These are phyloP conservation scores for Taenioides sp. DNA, from an alignment of 2,797 vertebrate genomes.

Conservation along the genomic window DNA sequence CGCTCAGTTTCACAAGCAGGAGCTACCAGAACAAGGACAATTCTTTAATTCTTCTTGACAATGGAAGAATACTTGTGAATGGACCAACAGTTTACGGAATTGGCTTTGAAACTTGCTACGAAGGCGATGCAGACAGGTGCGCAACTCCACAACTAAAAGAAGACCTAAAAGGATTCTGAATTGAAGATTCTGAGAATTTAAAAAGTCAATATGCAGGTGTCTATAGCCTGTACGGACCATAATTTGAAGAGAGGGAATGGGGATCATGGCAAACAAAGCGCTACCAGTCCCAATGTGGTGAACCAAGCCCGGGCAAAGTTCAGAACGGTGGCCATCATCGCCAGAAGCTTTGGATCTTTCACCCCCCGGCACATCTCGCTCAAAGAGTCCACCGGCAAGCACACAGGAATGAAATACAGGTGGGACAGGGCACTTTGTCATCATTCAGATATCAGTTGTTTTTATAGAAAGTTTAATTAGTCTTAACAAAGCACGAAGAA, in stretches of 20 bases:
- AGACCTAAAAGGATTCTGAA: slow-evolving; percentile 8
- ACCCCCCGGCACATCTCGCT: slow-evolving; percentile 96
- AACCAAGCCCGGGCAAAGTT: slow-evolving; percentile 96
- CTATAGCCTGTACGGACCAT: slow-evolving; percentile 98
- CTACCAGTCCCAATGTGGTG: slow-evolving; percentile 90
- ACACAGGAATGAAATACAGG: slow-evolving; percentile 99
- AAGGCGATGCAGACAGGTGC: slow-evolving; percentile 44
- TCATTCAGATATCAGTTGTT: not conserved
- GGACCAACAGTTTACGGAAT: slow-evolving; percentile 11
- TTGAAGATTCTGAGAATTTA: not conserved
- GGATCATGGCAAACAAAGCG: slow-evolving; percentile 92
- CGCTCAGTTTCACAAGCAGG: slow-evolving; percentile 32
- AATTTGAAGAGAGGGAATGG: slow-evolving; percentile 95
- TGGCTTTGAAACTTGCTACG: slow-evolving; percentile 26
- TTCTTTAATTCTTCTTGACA: slow-evolving; percentile 41
- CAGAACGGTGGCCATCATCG: slow-evolving; percentile 96
- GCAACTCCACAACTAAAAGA: slow-evolving; percentile 13
- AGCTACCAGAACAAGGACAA: slow-evolving; percentile 34
- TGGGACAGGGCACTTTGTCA: slow-evolving; percentile 65
- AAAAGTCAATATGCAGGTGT: slow-evolving; percentile 89
- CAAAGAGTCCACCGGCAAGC: slow-evolving; percentile 97
- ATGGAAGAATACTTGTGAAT: slow-evolving; percentile 40
- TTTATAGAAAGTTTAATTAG: not conserved
- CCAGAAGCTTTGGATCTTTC: slow-evolving; percentile 93
- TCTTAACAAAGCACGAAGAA: no score